Base-by-base conservation (phyloP, 2,113 vertebrate genomes). In the Orientallactaga bullata region DNA sequence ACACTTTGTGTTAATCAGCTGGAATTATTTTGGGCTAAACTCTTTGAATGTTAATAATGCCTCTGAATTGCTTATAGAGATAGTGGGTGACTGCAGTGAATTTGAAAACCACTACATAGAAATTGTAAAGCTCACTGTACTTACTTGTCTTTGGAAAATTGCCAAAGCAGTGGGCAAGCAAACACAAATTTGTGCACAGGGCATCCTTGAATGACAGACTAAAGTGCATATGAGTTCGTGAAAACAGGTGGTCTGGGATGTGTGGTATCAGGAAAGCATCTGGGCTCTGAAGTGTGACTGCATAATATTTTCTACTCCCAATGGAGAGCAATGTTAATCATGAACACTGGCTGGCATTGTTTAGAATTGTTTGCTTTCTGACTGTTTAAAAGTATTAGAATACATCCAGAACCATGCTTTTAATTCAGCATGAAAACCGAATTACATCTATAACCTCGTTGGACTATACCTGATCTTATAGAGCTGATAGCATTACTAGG, bases 211-310 rank as follows among this genome's bases (percentile, higher is more conserved):
- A 97, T 98, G 98, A 96, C 98, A 98, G 96, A 94, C 94, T 92
- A 93, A 96, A 97, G 88, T 91, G 95, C 90, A 94, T 91, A 32
- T n/a, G 84, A 98, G 90, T 95, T 92, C 97, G 95, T 87, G 83
- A 96, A 98, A 98, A 98, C 98, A 98, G 98, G 98, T 98, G 98
- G 97, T 97, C 96, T 96, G 98, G 97, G 97, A 98, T 95, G 96
- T 77, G 94, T 96, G 90, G n/a, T 76, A 97, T 87, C 96, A 98
- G 71, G 96, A 97, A 92, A 98, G 97, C 98, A 98, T 98, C 98
- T 98, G 98, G 97, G 95, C 94, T 96, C 94, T 96, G 96, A 97
- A 97, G 95, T 97, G 96, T 87, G 97, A 96, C 96, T 97, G 93
- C 47, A 84, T 78, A 51, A 9, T 86, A 51, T 89, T 97, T 96